Evolutionary conservation across 1,140 invertebrate species (phyloP), one percentile per base, ranked within the genome.

Genomic region (Lethrus apterus): DNA sequence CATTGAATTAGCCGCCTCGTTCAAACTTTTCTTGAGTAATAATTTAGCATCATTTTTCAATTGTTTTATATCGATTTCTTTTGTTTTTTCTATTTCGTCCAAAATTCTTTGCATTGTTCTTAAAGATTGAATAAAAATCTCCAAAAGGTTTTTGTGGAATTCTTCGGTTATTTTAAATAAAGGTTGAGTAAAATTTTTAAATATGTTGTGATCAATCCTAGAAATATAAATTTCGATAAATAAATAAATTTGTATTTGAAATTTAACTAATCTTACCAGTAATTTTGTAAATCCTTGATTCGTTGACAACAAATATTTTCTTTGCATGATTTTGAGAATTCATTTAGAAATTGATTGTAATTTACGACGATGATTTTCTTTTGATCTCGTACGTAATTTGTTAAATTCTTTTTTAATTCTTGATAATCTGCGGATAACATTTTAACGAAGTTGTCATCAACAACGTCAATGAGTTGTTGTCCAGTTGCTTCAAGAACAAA

Each of bases 381-480:
- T 13, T 40, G 18, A 2, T 15, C 18, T 5, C n/a, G 40, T 20
- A 24, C 26, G 18, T 41, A 35, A 2, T 23, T 32, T n/a, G 36
- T 30, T 2, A 51, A 10, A 7, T 26, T 30, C 17, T 26, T 20
- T 36, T 48, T 43, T n/a, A 51, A 43, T 13, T 42, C 31, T 9
- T 15, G 11, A 34, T 15, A 21, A 26, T 53, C 51, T 4, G 10
- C 23, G 7, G 46, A 15, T 10, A 53, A 26, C 3, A 14, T 30
- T 38, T 46, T 50, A n/a, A 46, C 51, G 14, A 50, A 36, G 30
- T 53, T 47, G 19, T 53, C 51, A 32, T 53, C 38, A 2, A 53
- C 26, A n/a, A 46, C 36, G 38, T 53, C 51, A 31, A 53, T 46
- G 18, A 53, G 17, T 19, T 53, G 32, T 34, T 46, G 9, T 4